These are phyloP conservation scores for Limnodromus scolopaceus DNA, from an alignment of 2,797 vertebrate genomes.

Conservation along the genomic window DNA sequence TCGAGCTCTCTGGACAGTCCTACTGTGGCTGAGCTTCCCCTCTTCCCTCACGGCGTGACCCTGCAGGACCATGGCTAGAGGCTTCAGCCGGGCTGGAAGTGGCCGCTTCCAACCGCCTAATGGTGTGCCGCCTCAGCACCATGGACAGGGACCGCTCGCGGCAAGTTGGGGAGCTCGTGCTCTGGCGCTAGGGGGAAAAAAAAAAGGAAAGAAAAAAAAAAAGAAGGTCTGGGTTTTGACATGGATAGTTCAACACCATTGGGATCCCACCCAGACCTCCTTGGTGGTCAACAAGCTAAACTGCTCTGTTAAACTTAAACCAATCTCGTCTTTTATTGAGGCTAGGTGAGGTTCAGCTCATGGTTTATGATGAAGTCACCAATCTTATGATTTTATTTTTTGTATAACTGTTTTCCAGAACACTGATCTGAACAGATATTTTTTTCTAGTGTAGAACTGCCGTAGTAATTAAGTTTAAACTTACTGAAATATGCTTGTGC, in stretches of 20 bases:
- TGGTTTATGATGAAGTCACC: not conserved
- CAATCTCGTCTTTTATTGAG: not conserved
- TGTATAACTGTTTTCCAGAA: not conserved
- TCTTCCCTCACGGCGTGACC: not conserved
- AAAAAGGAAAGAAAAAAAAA: not conserved
- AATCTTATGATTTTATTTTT: not conserved
- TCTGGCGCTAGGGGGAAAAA: not conserved
- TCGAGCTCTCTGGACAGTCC: not conserved
- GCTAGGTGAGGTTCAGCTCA: not conserved
- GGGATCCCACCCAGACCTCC: not conserved
- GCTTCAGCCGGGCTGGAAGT: not conserved
- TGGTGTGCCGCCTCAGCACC: not conserved
- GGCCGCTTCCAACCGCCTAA: fast-evolving
- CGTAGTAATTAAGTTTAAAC: not conserved
- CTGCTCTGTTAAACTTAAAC: not conserved
- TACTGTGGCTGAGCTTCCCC: not conserved
- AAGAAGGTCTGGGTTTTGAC: not conserved
- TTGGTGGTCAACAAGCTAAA: not conserved
- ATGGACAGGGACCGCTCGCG: not conserved
- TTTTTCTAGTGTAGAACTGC: not conserved
- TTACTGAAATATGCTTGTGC: not conserved
- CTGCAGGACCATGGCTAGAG: not conserved
- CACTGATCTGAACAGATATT: not conserved
- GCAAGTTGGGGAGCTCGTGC: fast-evolving
- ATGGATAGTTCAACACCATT: not conserved